Base-by-base conservation (phyloP, 1,140 invertebrate species). In the Ceratina japonica region DNA sequence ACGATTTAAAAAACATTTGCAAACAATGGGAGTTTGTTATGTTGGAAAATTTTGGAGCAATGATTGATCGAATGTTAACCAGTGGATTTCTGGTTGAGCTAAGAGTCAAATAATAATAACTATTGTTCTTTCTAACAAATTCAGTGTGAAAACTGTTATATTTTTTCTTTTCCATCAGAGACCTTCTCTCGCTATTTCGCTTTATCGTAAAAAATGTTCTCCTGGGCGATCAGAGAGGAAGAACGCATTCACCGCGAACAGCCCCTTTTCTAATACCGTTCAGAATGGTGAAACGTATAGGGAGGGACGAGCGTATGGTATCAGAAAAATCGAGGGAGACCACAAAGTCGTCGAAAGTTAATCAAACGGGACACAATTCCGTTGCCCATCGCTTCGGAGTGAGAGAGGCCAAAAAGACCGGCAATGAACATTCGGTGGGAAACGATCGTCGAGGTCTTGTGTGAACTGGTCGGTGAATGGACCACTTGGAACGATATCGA, bases 301-400 rank as follows among this genome's bases (percentile, higher is more conserved):
- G 10, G 44, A 51, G 7, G 49, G 24, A 75, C 24, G 15, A 27
- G 12, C 16, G n/a, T 37, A 52, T 16, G 16, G 10, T 72, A n/a
- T n/a, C 7, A 22, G 51, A 44, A n/a, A 56, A 44, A 44, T 75
- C 16, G 12, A 37, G 51, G 15, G 54, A 27, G 68, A 22, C 13
- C 59, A 16, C 61, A 37, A 37, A 37, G n/a, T 73, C 24, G 49
- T 52, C 18, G 72, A 52, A 64, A 64, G 62, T 65, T 75, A 66
- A 66, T 75, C 73, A 66, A 75, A 75, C n/a, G 51, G 31, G 16
- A 56, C 15, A 15, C 15, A n/a, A 44, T 44, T 44, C 10, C 5
- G 37, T 44, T 44, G 37, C 5, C 37, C 37, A 10, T 44, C 61
- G 24, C 51, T 64, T 54, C 49, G 18, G 66, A 73, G 22, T 15